Evolutionary conservation across 2,113 vertebrate species (phyloP).

Genomic region (Redunca redunca): DNA sequence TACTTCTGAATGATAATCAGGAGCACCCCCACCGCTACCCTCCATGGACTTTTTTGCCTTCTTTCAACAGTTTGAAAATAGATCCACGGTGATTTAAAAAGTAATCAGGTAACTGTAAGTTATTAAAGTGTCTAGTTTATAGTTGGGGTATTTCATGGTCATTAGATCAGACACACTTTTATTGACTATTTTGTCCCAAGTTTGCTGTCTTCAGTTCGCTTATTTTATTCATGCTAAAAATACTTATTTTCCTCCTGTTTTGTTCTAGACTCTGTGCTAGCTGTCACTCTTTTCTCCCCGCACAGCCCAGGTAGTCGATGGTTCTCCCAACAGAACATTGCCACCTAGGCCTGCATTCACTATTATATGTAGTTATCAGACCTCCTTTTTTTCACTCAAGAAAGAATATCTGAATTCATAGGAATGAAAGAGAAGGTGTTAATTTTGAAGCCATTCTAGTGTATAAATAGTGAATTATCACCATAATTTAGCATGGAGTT

Average conservation of each 20-base stretch:
- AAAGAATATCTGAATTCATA: slow-evolving; percentile 18
- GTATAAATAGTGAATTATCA: background rate
- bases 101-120: background rate
- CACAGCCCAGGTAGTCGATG: background rate
- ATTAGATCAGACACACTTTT: background rate
- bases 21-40: background rate
- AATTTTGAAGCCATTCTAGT: background rate
- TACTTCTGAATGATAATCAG: background rate
- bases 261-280: background rate
- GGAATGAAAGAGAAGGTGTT: background rate
- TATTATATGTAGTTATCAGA: background rate
- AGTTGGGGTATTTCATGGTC: background rate
- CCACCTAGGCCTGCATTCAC: background rate
- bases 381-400: background rate
- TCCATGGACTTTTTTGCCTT: background rate
- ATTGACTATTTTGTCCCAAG: background rate
- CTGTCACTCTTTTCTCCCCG: background rate
- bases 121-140: background rate
- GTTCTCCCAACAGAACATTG: background rate
- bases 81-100: slow-evolving; percentile 9
- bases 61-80: slow-evolving; percentile 13
- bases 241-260: background rate
- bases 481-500: background rate
- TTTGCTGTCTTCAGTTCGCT: background rate
- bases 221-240: background rate